These are phyloP conservation scores for Cotesia vestalis DNA, from an alignment of 1,140 invertebrate species.

Conservation along the genomic window DNA sequence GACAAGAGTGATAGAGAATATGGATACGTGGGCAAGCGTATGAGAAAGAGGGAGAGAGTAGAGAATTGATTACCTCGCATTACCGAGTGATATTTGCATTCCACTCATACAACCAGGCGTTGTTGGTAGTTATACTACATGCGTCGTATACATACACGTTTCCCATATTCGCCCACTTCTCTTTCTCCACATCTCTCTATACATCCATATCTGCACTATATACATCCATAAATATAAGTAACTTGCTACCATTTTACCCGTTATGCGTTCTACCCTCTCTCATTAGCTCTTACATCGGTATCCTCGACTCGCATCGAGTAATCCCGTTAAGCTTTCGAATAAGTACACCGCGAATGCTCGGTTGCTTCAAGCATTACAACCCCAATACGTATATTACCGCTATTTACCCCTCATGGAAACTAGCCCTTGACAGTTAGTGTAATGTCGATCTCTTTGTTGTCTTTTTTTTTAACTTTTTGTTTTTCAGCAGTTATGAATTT, in stretches of 20 bases:
- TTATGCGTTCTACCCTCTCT: slow-evolving; percentile 30
- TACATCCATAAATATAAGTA: not conserved
- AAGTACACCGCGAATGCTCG: slow-evolving; percentile 15
- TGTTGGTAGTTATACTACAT: slow-evolving; percentile 43
- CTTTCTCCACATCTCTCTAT: slow-evolving; percentile 8
- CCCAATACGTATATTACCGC: slow-evolving; percentile 4
- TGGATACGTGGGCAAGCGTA: not conserved
- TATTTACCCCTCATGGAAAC: not conserved
- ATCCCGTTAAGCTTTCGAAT: slow-evolving; percentile 24
- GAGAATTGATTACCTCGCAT: slow-evolving; percentile 55
- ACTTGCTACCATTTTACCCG: slow-evolving; percentile 5
- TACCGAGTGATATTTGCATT: slow-evolving; percentile 64
- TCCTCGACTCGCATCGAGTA: slow-evolving; percentile 12
- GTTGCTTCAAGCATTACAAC: slow-evolving; percentile 26
- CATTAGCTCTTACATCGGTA: slow-evolving; percentile 32
- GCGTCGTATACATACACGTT: not conserved
- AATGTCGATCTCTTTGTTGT: not conserved
- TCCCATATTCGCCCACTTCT: slow-evolving; percentile 1
- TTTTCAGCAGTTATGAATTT: too few relatives aligned
- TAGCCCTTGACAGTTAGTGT: not conserved
- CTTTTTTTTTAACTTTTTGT: too few relatives aligned
- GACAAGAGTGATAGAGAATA: slow-evolving; percentile 7
- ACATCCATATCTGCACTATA: not conserved
- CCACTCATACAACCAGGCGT: slow-evolving; percentile 52
- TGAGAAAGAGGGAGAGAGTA: slow-evolving; percentile 41